Evolutionary conservation across 1,140 invertebrate species (phyloP), one percentile per base, ranked within the genome.

Genomic region (Pissodes strobi): DNA sequence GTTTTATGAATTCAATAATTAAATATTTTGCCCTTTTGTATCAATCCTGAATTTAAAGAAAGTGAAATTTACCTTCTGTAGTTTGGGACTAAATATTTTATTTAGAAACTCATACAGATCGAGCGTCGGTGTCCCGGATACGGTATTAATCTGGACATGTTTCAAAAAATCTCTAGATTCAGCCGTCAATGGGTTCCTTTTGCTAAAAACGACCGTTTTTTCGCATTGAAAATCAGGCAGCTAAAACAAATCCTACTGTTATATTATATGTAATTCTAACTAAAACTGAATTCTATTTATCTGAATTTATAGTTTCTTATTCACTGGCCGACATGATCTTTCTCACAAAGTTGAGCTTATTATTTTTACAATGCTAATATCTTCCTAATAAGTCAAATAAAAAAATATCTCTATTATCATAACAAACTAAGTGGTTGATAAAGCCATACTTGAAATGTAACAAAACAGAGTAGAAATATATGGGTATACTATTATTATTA

Each of bases 91-190:
- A 49, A 69, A 78, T 21, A 78, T 66, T 19, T 74, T 74, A 30
- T 68, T 72, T 27, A 78, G 61, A 37, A 67, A 69, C 12, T 76
- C 67, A 61, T 77, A 78, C 8, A 78, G 48, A 22, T 71, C 69
- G 12, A 73, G 17, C n/a, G 71, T 70, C 21, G 75, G 74, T 22
- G 74, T 61, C 25, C 71, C 76, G 37, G 67, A 64, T 8, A 78
- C 39, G 6, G 72, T 71, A 48, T 69, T 72, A 22, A 73, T 66
- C 51, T 74, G 62, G 18, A 64, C 19, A 23, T 13, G 15, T 27
- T 48, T 64, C 1, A 64, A 15, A 38, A 64, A 64, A 13, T 65
- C 17, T 9, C 53, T 45, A 55, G 10, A 25, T 13, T 43, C n/a
- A 1, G 21, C 18, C 30, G 43, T 18, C 6, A 25, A 25, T 5